Percentiles rank a stretch among this genome's conserved stretches.
Evolutionary conservation across 1,140 invertebrate genomes (phyloP).

Genomic region (Hirudo medicinalis): DNA sequence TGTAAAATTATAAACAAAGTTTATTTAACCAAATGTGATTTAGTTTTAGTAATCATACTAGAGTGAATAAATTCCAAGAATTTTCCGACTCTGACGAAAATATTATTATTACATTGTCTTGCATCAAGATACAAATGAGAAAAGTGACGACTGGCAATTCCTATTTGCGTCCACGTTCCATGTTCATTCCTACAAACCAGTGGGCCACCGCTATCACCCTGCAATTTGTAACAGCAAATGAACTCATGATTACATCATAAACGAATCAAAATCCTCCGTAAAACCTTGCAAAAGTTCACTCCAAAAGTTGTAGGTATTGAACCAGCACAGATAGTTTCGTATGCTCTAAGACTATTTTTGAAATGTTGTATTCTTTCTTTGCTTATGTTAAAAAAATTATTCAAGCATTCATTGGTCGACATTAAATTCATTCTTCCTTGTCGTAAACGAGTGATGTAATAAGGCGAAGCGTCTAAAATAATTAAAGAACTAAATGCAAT

Average conservation of each 20-base stretch:
- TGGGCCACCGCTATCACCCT: background rate
- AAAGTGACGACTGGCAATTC: background rate
- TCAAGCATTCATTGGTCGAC: background rate
- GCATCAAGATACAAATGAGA: too few species aligned
- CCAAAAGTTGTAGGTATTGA: background rate
- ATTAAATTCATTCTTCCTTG: constrained; percentile 6
- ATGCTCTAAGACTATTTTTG: background rate
- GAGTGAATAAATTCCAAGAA: too few species aligned
- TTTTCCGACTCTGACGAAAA: too few species aligned
- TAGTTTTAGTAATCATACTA: too few species aligned
- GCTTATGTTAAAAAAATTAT: background rate
- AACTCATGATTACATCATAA: background rate
- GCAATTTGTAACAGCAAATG: constrained; percentile 22
- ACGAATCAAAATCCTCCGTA: background rate
- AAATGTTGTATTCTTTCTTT: background rate
- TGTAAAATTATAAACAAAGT: too few species aligned
- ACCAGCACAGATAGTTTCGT: background rate
- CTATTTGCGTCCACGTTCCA: background rate
- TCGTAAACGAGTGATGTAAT: background rate
- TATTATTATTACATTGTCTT: too few species aligned
- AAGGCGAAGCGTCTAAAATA: too few species aligned
- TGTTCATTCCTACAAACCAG: background rate
- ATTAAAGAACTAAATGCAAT: too few species aligned
- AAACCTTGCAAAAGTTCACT: background rate
- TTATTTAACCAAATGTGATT: too few species aligned